phyloP scores from a whole-genome alignment of 2,797 vertebrate species.

The Takifugu rubripes region DNA sequence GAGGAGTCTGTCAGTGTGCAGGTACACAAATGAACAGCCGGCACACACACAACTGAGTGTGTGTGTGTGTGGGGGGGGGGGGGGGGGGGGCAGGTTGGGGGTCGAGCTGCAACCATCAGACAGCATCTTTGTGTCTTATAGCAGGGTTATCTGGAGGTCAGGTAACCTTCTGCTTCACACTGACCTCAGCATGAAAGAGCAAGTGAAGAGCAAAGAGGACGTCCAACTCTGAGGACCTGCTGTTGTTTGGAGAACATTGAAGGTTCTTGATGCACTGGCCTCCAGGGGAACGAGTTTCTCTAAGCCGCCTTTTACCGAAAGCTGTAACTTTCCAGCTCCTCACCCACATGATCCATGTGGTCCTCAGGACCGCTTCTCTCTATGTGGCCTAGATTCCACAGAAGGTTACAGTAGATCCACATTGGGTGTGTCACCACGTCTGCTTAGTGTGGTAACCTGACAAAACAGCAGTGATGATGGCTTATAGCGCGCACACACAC shows the following conservation, averaged over 20 bases:
- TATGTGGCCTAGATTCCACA: too few species aligned
- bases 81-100: constrained; percentile 3
- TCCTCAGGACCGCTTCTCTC: too few species aligned
- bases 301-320: background rate
- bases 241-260: constrained; percentile 16
- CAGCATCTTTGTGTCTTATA: constrained; percentile 49
- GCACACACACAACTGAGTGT: constrained; percentile 25
- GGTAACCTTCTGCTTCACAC: constrained; percentile 25
- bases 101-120: constrained; percentile 54
- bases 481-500: too few species aligned
- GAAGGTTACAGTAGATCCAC: too few species aligned
- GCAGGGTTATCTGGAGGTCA: constrained; percentile 61
- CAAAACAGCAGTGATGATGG: constrained; percentile 43
- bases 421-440: background rate
- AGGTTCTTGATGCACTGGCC: background rate
- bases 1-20: constrained; percentile 59
- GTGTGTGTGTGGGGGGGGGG: constrained; percentile 24
- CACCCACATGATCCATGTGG: too few species aligned
- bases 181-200: constrained; percentile 14
- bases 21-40: constrained; percentile 58
- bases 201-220: constrained; percentile 13
- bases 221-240: constrained; percentile 6
- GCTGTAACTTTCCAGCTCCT: too few species aligned
- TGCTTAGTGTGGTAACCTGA: constrained; percentile 40
- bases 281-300: constrained; percentile 1